phyloP scores from a whole-genome alignment of 2,113 vertebrate genomes.

The Anhinga rufa region DNA sequence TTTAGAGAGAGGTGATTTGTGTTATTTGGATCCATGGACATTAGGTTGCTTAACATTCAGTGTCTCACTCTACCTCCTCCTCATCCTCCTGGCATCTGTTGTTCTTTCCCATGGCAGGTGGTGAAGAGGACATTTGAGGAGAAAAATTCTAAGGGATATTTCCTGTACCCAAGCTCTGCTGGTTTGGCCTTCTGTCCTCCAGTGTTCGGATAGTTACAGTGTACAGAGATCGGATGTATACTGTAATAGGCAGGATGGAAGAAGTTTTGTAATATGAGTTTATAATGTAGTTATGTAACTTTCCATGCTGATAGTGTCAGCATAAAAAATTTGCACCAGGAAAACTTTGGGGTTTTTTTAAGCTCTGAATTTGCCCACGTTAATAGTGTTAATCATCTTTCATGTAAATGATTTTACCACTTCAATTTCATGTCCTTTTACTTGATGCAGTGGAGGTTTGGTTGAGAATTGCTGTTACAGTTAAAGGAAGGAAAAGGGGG shows the following conservation, averaged over 20 bases:
- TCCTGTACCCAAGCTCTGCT: not conserved
- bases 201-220: not conserved
- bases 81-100: not conserved
- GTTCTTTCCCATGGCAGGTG: not conserved
- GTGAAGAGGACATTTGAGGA: not conserved
- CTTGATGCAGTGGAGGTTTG: not conserved
- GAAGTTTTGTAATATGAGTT: not conserved
- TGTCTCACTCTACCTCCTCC: not conserved
- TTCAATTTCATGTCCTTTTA: not conserved
- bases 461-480: not conserved
- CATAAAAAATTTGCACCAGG: not conserved
- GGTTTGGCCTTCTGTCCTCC: not conserved
- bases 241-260: not conserved
- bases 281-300: not conserved
- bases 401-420: not conserved
- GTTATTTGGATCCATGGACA: not conserved
- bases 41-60: not conserved
- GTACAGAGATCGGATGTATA: not conserved
- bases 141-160: not conserved
- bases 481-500: not conserved
- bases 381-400: not conserved
- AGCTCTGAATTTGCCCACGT: not conserved
- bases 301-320: not conserved
- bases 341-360: not conserved
- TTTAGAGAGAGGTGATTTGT: not conserved